phyloP scores from a whole-genome alignment of 2,797 vertebrate genomes.

The Hafferia zeledoni region DNA sequence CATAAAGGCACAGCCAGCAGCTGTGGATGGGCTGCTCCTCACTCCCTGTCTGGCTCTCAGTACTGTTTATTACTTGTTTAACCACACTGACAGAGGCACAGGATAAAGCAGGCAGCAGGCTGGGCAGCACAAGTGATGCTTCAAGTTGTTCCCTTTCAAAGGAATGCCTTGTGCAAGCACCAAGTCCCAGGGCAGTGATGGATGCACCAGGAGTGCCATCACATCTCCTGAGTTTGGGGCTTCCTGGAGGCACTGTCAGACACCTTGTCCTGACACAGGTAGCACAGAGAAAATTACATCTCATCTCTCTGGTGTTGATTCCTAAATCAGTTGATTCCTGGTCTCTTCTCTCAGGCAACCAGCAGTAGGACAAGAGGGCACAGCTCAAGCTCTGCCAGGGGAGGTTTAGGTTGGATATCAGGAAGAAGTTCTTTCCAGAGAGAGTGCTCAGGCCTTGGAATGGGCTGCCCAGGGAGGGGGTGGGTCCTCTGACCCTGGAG shows the following conservation, averaged over 20 bases:
- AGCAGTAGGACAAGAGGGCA: too few relatives aligned
- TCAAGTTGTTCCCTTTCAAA: neutral
- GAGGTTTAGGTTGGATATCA: too few relatives aligned
- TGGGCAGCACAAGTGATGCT: neutral
- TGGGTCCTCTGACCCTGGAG: too few relatives aligned
- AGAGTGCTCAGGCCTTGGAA: too few relatives aligned
- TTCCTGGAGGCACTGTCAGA: neutral
- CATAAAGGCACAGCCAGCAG: neutral
- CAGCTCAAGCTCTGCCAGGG: too few relatives aligned
- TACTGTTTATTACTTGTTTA: neutral
- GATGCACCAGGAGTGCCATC: neutral
- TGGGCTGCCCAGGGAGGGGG: too few relatives aligned
- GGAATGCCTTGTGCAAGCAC: fast-evolving
- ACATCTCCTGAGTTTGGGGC: fast-evolving
- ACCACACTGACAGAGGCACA: neutral
- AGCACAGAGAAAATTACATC: neutral
- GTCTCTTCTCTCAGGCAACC: too few relatives aligned
- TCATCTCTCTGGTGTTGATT: neutral
- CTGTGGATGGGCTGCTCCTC: neutral
- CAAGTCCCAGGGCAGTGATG: fast-evolving
- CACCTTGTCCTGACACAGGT: neutral
- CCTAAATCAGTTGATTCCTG: neutral
- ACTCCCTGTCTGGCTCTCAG: neutral
- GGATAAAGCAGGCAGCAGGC: neutral
- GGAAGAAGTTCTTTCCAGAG: too few relatives aligned